These are phyloP conservation scores for Pampusana beccarii DNA, from an alignment of 2,113 vertebrate genomes.

Conservation along the genomic window DNA sequence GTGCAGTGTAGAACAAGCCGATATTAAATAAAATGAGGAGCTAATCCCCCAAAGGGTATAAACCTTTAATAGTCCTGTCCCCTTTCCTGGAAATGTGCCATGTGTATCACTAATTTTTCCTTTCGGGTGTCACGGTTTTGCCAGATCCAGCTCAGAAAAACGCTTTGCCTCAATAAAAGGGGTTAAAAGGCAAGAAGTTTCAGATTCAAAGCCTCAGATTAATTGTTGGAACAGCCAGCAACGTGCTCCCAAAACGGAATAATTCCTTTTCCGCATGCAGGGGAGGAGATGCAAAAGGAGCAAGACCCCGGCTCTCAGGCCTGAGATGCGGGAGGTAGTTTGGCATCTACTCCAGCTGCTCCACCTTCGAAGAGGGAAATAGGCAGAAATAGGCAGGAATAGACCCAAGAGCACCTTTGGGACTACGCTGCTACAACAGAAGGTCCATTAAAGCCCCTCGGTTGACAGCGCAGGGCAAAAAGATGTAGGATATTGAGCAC, in stretches of 20 bases:
- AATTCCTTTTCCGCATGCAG: background rate
- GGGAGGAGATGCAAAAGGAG: background rate
- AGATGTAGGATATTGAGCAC: background rate
- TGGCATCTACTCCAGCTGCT: background rate
- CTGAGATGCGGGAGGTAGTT: accelerated
- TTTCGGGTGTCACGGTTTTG: background rate
- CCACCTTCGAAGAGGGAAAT: background rate
- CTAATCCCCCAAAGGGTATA: background rate
- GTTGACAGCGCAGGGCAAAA: background rate
- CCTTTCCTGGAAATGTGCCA: background rate
- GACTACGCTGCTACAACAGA: background rate
- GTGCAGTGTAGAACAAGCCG: background rate
- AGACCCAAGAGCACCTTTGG: background rate
- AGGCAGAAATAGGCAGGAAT: background rate
- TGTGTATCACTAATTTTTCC: background rate
- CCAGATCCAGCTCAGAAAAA: background rate
- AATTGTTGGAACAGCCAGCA: background rate
- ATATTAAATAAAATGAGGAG: background rate
- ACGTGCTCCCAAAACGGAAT: accelerated
- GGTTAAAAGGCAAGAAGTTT: background rate
- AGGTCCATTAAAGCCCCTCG: background rate
- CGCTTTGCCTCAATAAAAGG: background rate
- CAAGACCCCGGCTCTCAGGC: background rate
- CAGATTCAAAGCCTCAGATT: background rate
- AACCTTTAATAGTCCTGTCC: background rate